Evolutionary conservation across 2,888 invertebrate genomes (phyloP).

Genomic region (Apamea sordens): DNA sequence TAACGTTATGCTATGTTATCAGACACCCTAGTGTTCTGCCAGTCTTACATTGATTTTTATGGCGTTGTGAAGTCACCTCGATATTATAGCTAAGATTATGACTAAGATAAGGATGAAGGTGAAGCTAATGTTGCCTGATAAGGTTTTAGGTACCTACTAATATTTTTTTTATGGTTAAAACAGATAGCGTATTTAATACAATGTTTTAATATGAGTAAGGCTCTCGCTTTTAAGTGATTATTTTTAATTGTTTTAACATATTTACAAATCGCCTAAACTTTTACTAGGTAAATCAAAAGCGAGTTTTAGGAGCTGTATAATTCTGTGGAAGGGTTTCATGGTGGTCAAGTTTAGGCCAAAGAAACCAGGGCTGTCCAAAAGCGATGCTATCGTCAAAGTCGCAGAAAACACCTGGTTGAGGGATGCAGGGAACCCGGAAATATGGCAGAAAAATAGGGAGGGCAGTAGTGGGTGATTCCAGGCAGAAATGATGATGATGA

Average conservation of each 20-base stretch:
- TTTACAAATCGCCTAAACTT: too few species aligned
- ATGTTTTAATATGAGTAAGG: neutral
- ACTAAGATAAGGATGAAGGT: constrained; percentile 52
- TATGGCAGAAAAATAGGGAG: neutral
- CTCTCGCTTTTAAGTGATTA: neutral
- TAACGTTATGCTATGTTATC: constrained; percentile 66
- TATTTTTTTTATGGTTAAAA: constrained; percentile 17
- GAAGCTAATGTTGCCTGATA: constrained; percentile 50
- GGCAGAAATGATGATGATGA: neutral
- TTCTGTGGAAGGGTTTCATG: neutral
- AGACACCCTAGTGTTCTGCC: constrained; percentile 60
- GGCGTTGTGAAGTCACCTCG: constrained; percentile 32
- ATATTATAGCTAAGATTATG: constrained; percentile 42
- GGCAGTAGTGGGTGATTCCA: neutral
- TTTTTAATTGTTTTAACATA: neutral
- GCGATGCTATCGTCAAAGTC: neutral
- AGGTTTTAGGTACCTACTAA: constrained; percentile 21
- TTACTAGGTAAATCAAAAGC: neutral
- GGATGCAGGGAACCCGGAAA: too few species aligned
- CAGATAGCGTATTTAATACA: neutral
- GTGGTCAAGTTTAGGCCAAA: neutral
- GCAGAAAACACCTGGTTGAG: neutral
- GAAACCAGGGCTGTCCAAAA: neutral
- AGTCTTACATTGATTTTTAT: constrained; percentile 56
- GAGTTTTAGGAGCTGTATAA: neutral